These are phyloP conservation scores for Mus spretus DNA, from an alignment of 2,797 vertebrate genomes.

Conservation along the genomic window DNA sequence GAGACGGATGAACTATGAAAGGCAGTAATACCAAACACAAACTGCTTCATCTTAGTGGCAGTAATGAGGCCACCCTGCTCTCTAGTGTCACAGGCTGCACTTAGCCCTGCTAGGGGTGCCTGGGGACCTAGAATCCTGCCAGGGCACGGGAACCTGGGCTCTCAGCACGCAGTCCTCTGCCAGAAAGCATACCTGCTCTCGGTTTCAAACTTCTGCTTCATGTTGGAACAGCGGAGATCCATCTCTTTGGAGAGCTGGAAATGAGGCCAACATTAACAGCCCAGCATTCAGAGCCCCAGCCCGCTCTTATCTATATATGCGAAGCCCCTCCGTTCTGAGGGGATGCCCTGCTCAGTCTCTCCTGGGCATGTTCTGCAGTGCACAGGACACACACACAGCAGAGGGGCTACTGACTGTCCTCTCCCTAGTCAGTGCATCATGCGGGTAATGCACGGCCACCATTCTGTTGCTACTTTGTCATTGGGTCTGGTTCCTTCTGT, in stretches of 20 bases:
- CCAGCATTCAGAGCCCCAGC: too few relatives aligned
- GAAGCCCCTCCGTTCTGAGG: background rate
- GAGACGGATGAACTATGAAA: background rate
- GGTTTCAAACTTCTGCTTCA: constrained; percentile 81
- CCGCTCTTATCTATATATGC: background rate
- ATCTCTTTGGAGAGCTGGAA: constrained; percentile 83
- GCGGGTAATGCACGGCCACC: background rate
- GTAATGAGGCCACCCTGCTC: background rate
- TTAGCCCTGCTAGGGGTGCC: background rate
- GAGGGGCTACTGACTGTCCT: background rate
- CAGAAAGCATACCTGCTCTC: constrained; percentile 78
- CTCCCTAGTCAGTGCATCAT: background rate
- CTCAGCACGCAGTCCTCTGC: background rate
- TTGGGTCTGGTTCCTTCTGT: background rate
- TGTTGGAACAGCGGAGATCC: constrained; percentile 75
- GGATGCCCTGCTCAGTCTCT: rapidly evolving
- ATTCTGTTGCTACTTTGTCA: background rate
- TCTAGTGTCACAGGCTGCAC: background rate
- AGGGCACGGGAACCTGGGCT: background rate
- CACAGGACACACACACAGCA: background rate
- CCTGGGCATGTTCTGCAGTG: background rate
- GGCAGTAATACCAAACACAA: background rate
- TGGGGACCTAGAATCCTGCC: background rate
- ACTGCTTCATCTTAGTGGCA: background rate
- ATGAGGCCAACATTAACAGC: background rate